phyloP scores from a whole-genome alignment of 2,888 invertebrate genomes.

The Clepsis dumicolana region DNA sequence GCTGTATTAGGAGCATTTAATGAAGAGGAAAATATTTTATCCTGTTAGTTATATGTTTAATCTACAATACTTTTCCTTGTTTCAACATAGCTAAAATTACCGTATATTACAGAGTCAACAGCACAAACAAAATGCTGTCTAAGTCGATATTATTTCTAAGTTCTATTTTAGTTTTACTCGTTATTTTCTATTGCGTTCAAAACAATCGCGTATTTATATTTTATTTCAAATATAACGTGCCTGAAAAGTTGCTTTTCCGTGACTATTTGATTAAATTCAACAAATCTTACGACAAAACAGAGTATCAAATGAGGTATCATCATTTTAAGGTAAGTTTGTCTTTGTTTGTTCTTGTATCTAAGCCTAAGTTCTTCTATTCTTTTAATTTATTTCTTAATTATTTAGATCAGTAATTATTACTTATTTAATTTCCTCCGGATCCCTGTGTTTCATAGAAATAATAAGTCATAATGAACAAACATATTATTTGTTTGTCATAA shows the following conservation, averaged over 20 bases:
- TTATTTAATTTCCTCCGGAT: too few relatives aligned
- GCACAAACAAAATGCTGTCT: conserved; percentile 14
- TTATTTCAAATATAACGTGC: conserved; percentile 10
- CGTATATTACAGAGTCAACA: not conserved
- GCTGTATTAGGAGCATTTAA: not conserved
- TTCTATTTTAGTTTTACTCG: conserved; percentile 12
- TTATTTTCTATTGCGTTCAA: not conserved
- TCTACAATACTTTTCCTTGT: not conserved
- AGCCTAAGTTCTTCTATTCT: too few relatives aligned
- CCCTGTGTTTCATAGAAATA: too few relatives aligned
- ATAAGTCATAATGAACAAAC: too few relatives aligned
- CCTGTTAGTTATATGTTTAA: not conserved
- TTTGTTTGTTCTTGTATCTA: too few relatives aligned
- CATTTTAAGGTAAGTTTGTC: conserved; percentile 54
- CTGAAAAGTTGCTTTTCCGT: conserved; percentile 43
- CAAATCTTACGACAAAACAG: conserved; percentile 51
- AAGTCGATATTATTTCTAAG: not conserved
- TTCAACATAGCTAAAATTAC: not conserved
- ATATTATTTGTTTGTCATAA: too few relatives aligned
- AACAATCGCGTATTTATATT: conserved; percentile 2
- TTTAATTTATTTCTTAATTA: too few relatives aligned
- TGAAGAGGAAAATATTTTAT: not conserved
- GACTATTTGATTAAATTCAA: conserved; percentile 52
- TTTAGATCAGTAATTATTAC: too few relatives aligned
- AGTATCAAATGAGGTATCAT: conserved; percentile 49